Conservation (phyloP, 2,113 vertebrate species). For the Ceyx margarethae region DNA sequence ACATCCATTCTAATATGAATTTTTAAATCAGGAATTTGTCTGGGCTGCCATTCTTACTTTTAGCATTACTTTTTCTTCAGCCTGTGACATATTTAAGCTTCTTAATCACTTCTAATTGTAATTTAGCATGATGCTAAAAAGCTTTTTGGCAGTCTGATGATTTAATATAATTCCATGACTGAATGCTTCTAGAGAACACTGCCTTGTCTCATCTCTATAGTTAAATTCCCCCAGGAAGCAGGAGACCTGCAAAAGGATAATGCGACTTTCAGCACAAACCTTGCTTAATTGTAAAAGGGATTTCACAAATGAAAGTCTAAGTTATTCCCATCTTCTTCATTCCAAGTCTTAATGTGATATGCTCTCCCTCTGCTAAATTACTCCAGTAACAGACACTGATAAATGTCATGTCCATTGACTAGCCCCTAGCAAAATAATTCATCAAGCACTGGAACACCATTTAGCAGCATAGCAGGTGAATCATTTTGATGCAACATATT, state of each 20-base stretch:
- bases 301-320: constrained; percentile 48
- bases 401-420: neutral
- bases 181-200: constrained; percentile 29
- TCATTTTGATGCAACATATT: neutral
- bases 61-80: constrained; percentile 19
- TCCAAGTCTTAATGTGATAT: constrained; percentile 23
- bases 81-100: constrained; percentile 29
- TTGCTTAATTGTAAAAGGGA: constrained; percentile 32
- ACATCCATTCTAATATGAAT: neutral
- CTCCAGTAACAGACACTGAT: neutral
- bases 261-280: neutral
- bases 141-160: constrained; percentile 34
- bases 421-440: neutral
- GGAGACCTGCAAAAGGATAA: constrained; percentile 40
- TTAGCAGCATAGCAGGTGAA: neutral
- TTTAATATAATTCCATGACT: constrained; percentile 51
- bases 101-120: constrained; percentile 53
- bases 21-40: constrained; percentile 26
- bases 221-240: constrained; percentile 23
- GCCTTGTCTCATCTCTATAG: constrained; percentile 40
- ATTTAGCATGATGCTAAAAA: constrained; percentile 6
- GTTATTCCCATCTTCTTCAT: constrained; percentile 30
- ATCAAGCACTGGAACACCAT: neutral
- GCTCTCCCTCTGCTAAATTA: neutral
- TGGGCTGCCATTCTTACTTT: constrained; percentile 42